A percentile compares a stretch with the other conserved stretches of the same genome.
Evolutionary conservation across 2,797 vertebrate species (phyloP).

Genomic region (Trichosurus vulpecula): DNA sequence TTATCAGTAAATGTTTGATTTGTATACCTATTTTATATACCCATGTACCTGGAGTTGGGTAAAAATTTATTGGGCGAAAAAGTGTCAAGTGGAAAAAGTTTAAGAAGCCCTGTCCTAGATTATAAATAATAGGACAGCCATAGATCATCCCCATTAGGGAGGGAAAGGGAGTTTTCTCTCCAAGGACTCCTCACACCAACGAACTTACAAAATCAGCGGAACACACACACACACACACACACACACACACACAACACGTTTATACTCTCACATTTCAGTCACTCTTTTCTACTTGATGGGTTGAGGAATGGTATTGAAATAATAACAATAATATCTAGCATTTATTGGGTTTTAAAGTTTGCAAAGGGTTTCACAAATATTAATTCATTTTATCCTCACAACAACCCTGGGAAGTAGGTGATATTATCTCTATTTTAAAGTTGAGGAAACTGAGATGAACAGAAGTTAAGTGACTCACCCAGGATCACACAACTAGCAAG

Average conservation of each 20-base stretch:
- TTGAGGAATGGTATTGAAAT: not conserved
- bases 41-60: too few relatives aligned
- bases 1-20: too few relatives aligned
- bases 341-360: not conserved
- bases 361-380: not conserved
- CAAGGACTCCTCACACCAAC: too few relatives aligned
- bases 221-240: not conserved
- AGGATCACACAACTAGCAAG: not conserved
- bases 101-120: too few relatives aligned
- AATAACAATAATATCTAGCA: too few relatives aligned
- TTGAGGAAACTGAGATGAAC: not conserved
- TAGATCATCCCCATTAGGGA: too few relatives aligned
- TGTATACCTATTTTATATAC: too few relatives aligned
- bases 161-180: too few relatives aligned
- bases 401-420: not conserved
- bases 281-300: not conserved
- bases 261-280: not conserved
- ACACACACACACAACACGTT: not conserved
- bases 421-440: not conserved
- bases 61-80: too few relatives aligned
- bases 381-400: not conserved
- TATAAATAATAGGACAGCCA: too few relatives aligned
- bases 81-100: too few relatives aligned
- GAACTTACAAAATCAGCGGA: not conserved
- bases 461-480: not conserved